Percentiles rank a stretch among this genome's conserved stretches.
phyloP scores from a whole-genome alignment of 1,140 invertebrate species.

The Leptinotarsa lineolata region DNA sequence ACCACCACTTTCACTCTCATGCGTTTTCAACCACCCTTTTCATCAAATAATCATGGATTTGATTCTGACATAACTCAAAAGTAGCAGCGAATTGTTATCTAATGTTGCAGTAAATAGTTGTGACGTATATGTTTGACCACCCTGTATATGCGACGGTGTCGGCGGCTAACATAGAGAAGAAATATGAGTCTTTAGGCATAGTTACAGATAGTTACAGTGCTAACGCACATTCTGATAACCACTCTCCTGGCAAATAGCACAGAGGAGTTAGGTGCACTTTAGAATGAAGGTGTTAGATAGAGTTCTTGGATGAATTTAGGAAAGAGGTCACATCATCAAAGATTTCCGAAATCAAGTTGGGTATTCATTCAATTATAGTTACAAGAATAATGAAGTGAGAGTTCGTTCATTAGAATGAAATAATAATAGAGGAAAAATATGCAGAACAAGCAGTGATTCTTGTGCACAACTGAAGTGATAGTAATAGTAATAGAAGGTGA shows the following conservation, averaged over 20 bases:
- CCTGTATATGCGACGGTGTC: conserved; percentile 20
- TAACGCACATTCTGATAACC: conserved; percentile 23
- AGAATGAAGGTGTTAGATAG: conserved; percentile 23
- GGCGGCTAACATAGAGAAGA: conserved; percentile 20
- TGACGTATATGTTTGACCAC: conserved; percentile 1
- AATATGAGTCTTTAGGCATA: conserved; percentile 15
- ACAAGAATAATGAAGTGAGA: neutral
- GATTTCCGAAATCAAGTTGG: neutral
- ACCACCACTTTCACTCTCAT: too few species aligned
- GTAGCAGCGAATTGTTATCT: too few species aligned
- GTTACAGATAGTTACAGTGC: conserved; percentile 29
- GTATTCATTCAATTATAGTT: neutral
- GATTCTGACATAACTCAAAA: too few species aligned
- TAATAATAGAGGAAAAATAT: too few species aligned
- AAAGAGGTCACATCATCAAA: neutral
- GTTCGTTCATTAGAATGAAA: too few species aligned
- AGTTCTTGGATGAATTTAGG: conserved; percentile 19
- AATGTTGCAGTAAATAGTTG: neutral
- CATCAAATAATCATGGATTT: too few species aligned
- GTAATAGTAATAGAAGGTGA: too few species aligned
- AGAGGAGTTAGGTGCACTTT: conserved; percentile 9
- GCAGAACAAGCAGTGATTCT: too few species aligned
- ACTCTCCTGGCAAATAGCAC: neutral
- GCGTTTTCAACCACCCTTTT: too few species aligned
- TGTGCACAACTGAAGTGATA: too few species aligned